Conservation (phyloP, 1,140 invertebrate genomes). For the Heliothis virescens region DNA sequence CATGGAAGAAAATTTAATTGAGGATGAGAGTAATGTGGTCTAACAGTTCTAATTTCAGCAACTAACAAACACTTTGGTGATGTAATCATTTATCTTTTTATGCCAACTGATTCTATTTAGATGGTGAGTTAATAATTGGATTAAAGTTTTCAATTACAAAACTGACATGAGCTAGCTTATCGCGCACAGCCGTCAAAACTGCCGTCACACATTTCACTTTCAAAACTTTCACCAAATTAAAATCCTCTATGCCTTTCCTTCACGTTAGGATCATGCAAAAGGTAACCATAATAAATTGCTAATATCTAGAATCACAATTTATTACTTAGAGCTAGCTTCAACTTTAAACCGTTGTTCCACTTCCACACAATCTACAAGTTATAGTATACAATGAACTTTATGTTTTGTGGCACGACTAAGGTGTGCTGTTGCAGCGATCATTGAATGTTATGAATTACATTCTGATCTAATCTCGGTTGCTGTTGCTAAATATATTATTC, state of each 20-base stretch:
- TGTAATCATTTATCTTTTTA: no score
- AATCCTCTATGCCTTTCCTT: constrained; percentile 13
- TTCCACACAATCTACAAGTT: constrained; percentile 24
- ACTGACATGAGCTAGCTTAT: background rate
- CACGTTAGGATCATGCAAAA: constrained; percentile 13
- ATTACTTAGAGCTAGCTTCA: constrained; percentile 36
- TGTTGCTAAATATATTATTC: constrained; percentile 36
- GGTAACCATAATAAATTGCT: constrained; percentile 17
- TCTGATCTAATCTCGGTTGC: constrained; percentile 34
- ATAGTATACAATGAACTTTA: constrained; percentile 38
- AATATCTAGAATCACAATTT: constrained; percentile 41
- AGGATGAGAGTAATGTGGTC: constrained; percentile 2
- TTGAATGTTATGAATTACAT: constrained; percentile 42
- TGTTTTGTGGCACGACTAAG: constrained; percentile 6
- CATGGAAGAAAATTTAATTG: constrained; percentile 19
- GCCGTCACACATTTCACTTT: constrained; percentile 7
- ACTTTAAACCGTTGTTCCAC: constrained; percentile 35
- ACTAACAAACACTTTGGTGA: background rate
- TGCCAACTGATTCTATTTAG: no score
- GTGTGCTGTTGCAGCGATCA: constrained; percentile 23
- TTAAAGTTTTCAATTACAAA: background rate
- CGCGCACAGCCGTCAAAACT: background rate
- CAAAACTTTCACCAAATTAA: constrained; percentile 37
- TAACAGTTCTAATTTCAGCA: background rate
- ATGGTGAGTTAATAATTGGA: no score